Evolutionary conservation across 1,140 invertebrate species (phyloP).

Genomic region (Aphelinus atriplicis): DNA sequence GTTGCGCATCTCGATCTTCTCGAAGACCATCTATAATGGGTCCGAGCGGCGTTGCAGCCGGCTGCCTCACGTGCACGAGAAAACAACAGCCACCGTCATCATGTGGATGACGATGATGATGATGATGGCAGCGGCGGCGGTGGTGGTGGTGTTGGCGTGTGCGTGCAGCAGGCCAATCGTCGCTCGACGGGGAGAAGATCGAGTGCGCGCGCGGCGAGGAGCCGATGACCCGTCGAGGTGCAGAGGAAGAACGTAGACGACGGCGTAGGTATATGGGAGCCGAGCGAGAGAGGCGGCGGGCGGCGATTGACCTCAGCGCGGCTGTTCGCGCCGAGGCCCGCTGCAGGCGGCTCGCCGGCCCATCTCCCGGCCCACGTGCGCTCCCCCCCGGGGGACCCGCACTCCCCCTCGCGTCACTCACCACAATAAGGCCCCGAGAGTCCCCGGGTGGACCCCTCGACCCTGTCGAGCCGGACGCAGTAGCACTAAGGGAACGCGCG

Average conservation of each 20-base stretch:
- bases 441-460: too few species aligned
- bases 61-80: conserved; percentile 23
- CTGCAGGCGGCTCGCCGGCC: neutral
- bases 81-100: conserved; percentile 19
- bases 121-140: neutral
- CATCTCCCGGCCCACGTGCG: neutral
- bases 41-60: neutral
- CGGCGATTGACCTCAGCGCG: conserved; percentile 29
- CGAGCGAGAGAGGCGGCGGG: neutral
- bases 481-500: too few species aligned
- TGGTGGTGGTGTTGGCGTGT: neutral
- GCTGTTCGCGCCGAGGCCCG: neutral
- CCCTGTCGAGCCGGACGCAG: too few species aligned
- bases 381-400: neutral
- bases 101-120: neutral
- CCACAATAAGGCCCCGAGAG: too few species aligned
- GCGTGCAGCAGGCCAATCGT: neutral
- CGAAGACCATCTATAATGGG: conserved; percentile 59
- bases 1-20: conserved; percentile 64
- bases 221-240: neutral
- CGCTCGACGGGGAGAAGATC: conserved; percentile 5
- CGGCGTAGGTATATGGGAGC: neutral
- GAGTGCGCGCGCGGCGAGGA: conserved; percentile 2
- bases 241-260: too few species aligned
- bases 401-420: too few species aligned